Conservation (phyloP, 2,888 invertebrate genomes). For the Catocala sponsa region DNA sequence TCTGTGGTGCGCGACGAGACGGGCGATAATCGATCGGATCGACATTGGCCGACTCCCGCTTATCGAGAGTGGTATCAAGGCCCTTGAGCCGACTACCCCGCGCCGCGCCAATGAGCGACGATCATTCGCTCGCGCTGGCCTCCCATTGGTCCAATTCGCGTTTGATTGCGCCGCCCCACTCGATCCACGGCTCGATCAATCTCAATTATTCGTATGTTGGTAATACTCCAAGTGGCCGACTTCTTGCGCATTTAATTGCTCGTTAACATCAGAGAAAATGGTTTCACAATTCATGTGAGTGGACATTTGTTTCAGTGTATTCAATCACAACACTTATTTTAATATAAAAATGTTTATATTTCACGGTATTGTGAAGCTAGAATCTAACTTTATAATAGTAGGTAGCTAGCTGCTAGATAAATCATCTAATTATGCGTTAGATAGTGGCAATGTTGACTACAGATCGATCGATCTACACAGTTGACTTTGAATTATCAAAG, state of each 20-base stretch:
- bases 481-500: no score
- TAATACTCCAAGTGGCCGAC: constrained; percentile 67
- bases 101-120: constrained; percentile 73
- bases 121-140: constrained; percentile 61
- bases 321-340: neutral
- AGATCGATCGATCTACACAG: no score
- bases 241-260: constrained; percentile 62
- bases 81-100: constrained; percentile 81
- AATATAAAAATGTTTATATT: no score
- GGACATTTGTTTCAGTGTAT: neutral
- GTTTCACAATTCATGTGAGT: constrained; percentile 26
- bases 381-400: no score
- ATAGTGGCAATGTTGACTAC: no score
- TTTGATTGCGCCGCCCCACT: constrained; percentile 86
- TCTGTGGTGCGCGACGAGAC: constrained; percentile 52
- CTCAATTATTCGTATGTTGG: constrained; percentile 79
- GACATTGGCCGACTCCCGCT: constrained; percentile 81
- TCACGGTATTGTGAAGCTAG: no score
- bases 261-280: constrained; percentile 43
- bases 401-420: no score
- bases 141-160: constrained; percentile 83
- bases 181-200: constrained; percentile 85
- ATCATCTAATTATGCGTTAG: no score
- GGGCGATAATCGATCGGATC: constrained; percentile 82
- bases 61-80: constrained; percentile 85